These are phyloP conservation scores for Hyppa rectilinea DNA, from an alignment of 2,888 invertebrate genomes.

Conservation along the genomic window DNA sequence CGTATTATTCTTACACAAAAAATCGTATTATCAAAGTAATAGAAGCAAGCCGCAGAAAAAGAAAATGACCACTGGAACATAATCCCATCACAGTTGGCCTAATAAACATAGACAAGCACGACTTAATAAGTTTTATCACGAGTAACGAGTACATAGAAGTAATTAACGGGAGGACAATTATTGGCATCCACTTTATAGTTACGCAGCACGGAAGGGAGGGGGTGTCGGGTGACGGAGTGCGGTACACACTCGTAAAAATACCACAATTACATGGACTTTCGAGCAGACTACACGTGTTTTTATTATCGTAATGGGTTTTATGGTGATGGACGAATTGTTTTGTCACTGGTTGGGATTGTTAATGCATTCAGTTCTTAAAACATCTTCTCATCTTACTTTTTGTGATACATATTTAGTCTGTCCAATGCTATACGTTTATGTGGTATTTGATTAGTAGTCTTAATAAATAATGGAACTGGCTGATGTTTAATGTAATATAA, in stretches of 20 bases:
- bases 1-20: no score
- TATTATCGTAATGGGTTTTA: slow-evolving; percentile 54
- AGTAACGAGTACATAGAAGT: slow-evolving; percentile 25
- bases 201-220: slow-evolving; percentile 54
- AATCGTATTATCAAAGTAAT: no score
- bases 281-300: slow-evolving; percentile 58
- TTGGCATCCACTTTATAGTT: slow-evolving; percentile 57
- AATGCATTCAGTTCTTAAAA: background rate
- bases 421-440: background rate
- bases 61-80: background rate
- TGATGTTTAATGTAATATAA: no score
- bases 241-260: slow-evolving; percentile 62
- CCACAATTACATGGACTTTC: slow-evolving; percentile 63
- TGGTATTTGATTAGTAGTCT: background rate
- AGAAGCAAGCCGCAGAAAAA: no score
- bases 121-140: slow-evolving; percentile 32
- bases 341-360: background rate
- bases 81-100: background rate
- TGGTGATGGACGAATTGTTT: background rate
- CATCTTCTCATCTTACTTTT: background rate
- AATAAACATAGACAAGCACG: slow-evolving; percentile 5
- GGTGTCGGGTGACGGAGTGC: slow-evolving; percentile 41
- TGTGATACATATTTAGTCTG: no score
- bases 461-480: no score
- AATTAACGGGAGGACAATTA: slow-evolving; percentile 57